phyloP scores from a whole-genome alignment of 2,797 vertebrate genomes.

The Ctenochaetus hawaiiensis region DNA sequence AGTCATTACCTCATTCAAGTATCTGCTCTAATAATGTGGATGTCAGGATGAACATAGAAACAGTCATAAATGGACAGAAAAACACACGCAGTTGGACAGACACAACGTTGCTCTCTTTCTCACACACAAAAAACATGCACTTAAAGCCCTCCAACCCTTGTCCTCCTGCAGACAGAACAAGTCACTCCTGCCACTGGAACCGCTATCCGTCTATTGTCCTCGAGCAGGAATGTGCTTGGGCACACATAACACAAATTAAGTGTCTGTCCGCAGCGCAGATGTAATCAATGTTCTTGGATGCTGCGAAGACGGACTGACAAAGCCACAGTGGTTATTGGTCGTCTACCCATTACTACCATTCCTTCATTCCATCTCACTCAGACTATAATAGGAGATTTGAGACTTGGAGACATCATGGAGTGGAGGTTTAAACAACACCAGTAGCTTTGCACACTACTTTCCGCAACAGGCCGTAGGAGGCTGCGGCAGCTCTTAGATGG shows the following conservation, averaged over 20 bases:
- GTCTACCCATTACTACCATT: conserved; percentile 61
- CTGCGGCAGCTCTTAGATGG: conserved; percentile 33
- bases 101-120: conserved; percentile 3
- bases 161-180: conserved; percentile 53
- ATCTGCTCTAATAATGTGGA: conserved; percentile 44
- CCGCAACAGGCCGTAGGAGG: conserved; percentile 37
- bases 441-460: conserved; percentile 52
- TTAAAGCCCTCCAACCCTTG: conserved; percentile 21
- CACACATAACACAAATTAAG: conserved; percentile 61
- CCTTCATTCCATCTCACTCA: conserved; percentile 56
- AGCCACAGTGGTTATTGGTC: conserved; percentile 59
- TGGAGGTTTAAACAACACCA: conserved; percentile 55
- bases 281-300: conserved; percentile 66
- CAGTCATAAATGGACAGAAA: conserved; percentile 11
- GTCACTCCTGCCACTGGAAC: conserved; percentile 65
- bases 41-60: conserved; percentile 17
- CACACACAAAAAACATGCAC: conserved; percentile 21
- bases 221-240: conserved; percentile 68
- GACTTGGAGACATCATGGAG: conserved; percentile 59
- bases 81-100: not conserved
- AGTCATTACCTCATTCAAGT: conserved; percentile 38
- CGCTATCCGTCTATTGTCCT: conserved; percentile 68
- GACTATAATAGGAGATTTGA: conserved; percentile 64
- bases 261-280: conserved; percentile 62
- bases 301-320: conserved; percentile 54